Evolutionary conservation across 2,888 invertebrate species (phyloP).

Genomic region (Eremobia ochroleuca): DNA sequence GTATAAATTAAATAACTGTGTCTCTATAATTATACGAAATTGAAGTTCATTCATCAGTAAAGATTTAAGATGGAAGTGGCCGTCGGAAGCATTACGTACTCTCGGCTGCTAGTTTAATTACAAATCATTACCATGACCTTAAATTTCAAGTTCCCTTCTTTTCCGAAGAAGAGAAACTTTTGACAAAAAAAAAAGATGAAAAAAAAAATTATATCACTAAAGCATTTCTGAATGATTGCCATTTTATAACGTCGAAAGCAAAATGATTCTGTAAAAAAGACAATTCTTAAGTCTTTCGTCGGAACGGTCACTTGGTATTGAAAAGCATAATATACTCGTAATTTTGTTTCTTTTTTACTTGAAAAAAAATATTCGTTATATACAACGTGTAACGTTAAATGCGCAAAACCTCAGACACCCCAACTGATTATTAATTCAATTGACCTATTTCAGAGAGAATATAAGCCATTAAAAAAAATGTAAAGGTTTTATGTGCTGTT

Average conservation of each 20-base stretch:
- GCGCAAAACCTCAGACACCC: no score
- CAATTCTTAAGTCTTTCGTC: not conserved
- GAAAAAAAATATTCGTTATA: not conserved
- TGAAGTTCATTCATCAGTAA: not conserved
- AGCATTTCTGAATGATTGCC: not conserved
- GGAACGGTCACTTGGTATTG: not conserved
- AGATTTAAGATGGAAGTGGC: not conserved
- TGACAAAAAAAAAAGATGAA: no score
- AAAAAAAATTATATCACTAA: not conserved
- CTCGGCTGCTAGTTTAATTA: no score
- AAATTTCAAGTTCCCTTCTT: no score
- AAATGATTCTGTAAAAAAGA: not conserved
- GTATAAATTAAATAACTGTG: not conserved
- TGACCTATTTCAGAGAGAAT: no score
- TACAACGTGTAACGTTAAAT: no score
- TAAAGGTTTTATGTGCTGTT: no score
- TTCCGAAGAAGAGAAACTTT: not conserved
- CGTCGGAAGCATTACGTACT: not conserved
- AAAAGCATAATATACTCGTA: not conserved
- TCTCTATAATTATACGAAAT: slow-evolving; percentile 6
- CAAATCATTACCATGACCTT: no score
- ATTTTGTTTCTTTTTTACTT: not conserved
- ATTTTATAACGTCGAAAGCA: not conserved
- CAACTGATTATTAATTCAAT: no score
- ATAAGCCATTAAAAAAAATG: no score